Conservation (phyloP, 2,113 vertebrate genomes). For the Synchiropus splendidus region DNA sequence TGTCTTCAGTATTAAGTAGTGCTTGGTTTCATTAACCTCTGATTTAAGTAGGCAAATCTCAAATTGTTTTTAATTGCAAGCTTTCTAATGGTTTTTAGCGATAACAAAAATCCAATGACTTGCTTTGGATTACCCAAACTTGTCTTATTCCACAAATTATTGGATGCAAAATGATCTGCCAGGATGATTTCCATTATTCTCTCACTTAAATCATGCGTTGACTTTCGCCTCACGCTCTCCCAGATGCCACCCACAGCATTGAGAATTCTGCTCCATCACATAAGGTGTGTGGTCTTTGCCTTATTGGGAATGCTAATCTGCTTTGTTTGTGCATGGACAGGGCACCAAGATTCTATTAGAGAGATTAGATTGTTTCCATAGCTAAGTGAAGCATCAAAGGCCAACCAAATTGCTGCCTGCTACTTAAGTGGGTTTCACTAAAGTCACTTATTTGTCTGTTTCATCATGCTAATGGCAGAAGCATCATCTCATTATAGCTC, state of each 20-base stretch:
- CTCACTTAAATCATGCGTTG: too few species aligned
- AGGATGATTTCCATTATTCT: too few species aligned
- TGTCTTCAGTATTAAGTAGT: too few species aligned
- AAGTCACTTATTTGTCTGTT: conserved; percentile 72
- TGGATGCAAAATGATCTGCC: too few species aligned
- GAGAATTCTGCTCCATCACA: conserved; percentile 35
- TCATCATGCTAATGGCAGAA: conserved; percentile 70
- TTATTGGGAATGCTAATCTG: conserved; percentile 55
- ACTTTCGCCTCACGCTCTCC: not conserved
- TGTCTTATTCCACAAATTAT: too few species aligned
- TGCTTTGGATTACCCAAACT: too few species aligned
- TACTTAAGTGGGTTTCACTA: conserved; percentile 55
- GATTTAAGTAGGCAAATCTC: too few species aligned
- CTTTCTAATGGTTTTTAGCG: too few species aligned
- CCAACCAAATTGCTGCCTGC: conserved; percentile 65
- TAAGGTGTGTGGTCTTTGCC: conserved; percentile 30
- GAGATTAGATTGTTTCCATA: conserved; percentile 66
- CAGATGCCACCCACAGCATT: conserved; percentile 24
- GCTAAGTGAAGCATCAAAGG: conserved; percentile 67
- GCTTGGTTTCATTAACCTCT: too few species aligned
- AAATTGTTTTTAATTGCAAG: too few species aligned
- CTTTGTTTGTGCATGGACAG: conserved; percentile 47
- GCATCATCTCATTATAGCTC: conserved; percentile 55
- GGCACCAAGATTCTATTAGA: conserved; percentile 65
- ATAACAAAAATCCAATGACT: too few species aligned